Conservation (phyloP, 2,113 vertebrate species). For the Dendropsophus ebraccatus region DNA sequence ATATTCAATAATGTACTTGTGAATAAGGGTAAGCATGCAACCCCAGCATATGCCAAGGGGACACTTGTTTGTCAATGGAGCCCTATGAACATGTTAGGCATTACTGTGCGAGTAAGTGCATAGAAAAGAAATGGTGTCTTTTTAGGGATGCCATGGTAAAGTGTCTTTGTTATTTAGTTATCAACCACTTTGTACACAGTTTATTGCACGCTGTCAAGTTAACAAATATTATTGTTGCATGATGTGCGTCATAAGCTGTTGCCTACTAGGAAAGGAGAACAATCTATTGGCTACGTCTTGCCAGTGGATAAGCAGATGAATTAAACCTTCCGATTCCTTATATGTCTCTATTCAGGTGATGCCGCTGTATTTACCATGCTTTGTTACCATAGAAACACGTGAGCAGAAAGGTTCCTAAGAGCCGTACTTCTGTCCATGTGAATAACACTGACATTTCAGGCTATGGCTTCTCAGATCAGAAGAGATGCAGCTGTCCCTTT, state of each 20-base stretch:
- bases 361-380: constrained; percentile 40
- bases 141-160: not conserved
- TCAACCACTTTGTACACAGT: not conserved
- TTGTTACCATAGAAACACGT: constrained; percentile 43
- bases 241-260: constrained; percentile 33
- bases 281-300: not conserved
- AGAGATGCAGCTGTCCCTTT: constrained; percentile 14
- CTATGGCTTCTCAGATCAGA: not conserved
- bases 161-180: not conserved
- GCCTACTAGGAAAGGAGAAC: not conserved
- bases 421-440: not conserved
- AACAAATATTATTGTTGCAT: constrained; percentile 14
- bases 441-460: constrained; percentile 19
- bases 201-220: not conserved
- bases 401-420: constrained; percentile 38
- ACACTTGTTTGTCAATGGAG: too few species aligned
- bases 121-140: not conserved
- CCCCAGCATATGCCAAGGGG: too few species aligned
- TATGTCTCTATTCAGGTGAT: constrained; percentile 45
- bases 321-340: constrained; percentile 40
- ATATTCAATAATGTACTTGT: too few species aligned
- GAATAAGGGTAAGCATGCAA: too few species aligned
- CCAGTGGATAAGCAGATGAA: constrained; percentile 12
- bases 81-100: too few species aligned
- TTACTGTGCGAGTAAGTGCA: not conserved